Base-by-base conservation (phyloP, 2,113 vertebrate genomes). In the Zosterops borbonicus region DNA sequence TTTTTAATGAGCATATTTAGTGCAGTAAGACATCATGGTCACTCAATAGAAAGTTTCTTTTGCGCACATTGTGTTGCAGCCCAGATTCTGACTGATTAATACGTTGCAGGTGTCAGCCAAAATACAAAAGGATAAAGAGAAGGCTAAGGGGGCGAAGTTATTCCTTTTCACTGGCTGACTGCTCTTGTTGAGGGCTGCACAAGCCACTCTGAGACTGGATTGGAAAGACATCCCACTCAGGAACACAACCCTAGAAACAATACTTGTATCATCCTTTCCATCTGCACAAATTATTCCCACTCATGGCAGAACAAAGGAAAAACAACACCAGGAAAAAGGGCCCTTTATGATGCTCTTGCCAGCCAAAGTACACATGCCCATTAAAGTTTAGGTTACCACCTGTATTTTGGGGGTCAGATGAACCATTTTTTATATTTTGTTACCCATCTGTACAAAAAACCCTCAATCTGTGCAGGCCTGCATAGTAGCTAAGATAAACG, bases 61-160 rank as follows among this genome's bases (percentile, higher is more conserved):
- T 80, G 73, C 5, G 5, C 46, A 37, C 37, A 23, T 58, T 20
- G 28, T 35, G 35, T 90, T 90, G 46, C 39, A 73, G 90, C 71
- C 79, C 82, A 96, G 68, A 92, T 81, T 94, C 82, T 88, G 84
- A 37, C 35, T 77, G 87, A 92, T 90, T 95, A 92, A 94, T 77
- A 55, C 0, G 12, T 80, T 80, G 78, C 90, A 94, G 84, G 94
- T 96, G 90, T 95, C 82, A 93, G 94, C 75, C 94, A 97, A 91
- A 95, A 95, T 87, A 67, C 89, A 89, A 91, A 94, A 91, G 76
- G 55, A 67, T 68, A 67, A 81, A 69, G 42, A 75, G 35, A 18
- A 87, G 31, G 53, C 19, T n/a, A 58, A 91, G 15, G 5, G 27
- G 5, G 42, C 65, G 53, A 87, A 76, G 9, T 87, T 79, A 29